A percentile compares a stretch with the other conserved stretches of the same genome.
Conservation (phyloP, 2,113 vertebrate species). For the Amblyopsis rosae region DNA sequence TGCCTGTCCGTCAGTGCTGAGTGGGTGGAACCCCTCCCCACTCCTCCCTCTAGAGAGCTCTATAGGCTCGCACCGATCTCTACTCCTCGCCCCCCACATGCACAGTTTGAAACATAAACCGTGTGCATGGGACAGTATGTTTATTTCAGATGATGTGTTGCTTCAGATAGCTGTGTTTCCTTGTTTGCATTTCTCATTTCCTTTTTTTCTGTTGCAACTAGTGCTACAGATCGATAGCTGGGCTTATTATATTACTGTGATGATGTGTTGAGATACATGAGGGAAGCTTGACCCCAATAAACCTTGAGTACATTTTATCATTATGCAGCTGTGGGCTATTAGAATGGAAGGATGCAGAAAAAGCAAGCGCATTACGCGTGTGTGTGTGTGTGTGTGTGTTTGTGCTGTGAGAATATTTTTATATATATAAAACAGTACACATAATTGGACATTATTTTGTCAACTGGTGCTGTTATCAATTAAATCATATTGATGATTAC, state of each 20-base stretch:
- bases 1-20: too few relatives aligned
- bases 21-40: too few relatives aligned
- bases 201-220: slow-evolving; percentile 20
- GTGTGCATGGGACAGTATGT: too few relatives aligned
- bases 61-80: too few relatives aligned
- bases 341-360: not conserved
- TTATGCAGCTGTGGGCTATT: slow-evolving; percentile 39
- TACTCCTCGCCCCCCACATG: too few relatives aligned
- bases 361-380: slow-evolving; percentile 20
- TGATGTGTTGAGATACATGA: slow-evolving; percentile 43
- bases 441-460: too few relatives aligned
- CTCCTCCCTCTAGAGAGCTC: too few relatives aligned
- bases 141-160: too few relatives aligned
- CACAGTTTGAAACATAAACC: too few relatives aligned
- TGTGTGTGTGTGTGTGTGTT: slow-evolving; percentile 16
- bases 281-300: slow-evolving; percentile 49
- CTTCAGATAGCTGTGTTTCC: slow-evolving; percentile 2
- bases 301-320: slow-evolving; percentile 45
- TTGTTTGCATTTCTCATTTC: not conserved
- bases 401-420: slow-evolving; percentile 9
- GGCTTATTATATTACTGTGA: slow-evolving; percentile 44
- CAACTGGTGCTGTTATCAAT: too few relatives aligned
- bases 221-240: slow-evolving; percentile 45
- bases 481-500: too few relatives aligned
- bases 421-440: not conserved